These are phyloP conservation scores for Montipora foliosa DNA, from an alignment of 64 coral and sea anemone species.

Conservation along the genomic window DNA sequence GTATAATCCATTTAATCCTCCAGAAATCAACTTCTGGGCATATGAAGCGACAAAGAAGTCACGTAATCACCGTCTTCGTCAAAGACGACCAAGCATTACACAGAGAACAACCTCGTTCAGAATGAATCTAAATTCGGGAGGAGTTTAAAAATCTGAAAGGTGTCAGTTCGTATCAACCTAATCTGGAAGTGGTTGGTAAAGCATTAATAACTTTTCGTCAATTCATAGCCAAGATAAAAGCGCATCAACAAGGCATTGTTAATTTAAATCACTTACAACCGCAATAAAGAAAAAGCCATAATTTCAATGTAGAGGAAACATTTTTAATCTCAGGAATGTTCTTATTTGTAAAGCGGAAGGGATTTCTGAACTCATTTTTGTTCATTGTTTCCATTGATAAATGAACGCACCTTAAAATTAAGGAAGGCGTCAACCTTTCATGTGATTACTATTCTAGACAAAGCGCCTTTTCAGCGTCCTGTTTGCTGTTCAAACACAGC, in stretches of 20 bases:
- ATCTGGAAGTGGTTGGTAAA: background rate
- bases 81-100: no score
- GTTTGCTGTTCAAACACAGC: constrained; percentile 24
- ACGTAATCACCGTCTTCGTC: background rate
- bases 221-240: background rate
- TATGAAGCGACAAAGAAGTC: background rate
- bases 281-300: background rate
- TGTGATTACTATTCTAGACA: constrained; percentile 18
- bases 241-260: background rate
- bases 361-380: background rate
- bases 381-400: background rate
- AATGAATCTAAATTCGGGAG: background rate
- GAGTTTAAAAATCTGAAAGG: background rate
- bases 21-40: background rate
- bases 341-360: background rate
- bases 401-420: background rate
- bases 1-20: background rate
- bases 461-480: background rate
- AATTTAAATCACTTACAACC: background rate
- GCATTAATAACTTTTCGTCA: background rate
- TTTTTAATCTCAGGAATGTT: background rate
- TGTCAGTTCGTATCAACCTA: background rate
- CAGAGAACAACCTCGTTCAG: background rate
- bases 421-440: constrained; percentile 28
- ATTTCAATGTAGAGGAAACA: constrained; percentile 18